phyloP scores from a whole-genome alignment of 2,113 vertebrate genomes.

The Rhodinocichla rosea region DNA sequence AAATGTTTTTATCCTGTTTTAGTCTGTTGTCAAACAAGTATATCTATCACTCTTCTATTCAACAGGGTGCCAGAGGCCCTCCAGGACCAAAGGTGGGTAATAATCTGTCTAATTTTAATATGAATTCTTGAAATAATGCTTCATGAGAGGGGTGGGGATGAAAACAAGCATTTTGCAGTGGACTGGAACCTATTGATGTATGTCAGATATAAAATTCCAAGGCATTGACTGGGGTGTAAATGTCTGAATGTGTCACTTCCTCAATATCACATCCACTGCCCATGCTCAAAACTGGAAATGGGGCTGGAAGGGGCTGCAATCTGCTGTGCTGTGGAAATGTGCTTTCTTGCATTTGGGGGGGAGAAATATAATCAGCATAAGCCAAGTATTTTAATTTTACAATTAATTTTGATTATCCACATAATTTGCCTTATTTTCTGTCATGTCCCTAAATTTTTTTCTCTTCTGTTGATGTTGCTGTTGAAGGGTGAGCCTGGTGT shows the following conservation, averaged over 20 bases:
- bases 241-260: not conserved
- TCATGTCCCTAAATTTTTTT: not conserved
- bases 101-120: not conserved
- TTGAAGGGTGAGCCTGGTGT: conserved; percentile 64
- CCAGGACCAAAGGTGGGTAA: conserved; percentile 82
- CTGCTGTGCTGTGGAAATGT: not conserved
- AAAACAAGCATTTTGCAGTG: not conserved
- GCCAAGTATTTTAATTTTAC: not conserved
- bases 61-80: conserved; percentile 80
- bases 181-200: not conserved
- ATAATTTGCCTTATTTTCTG: not conserved
- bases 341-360: not conserved
- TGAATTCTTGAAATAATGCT: not conserved
- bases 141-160: not conserved
- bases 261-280: not conserved
- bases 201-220: not conserved
- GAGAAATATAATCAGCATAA: not conserved
- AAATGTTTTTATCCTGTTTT: not conserved
- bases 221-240: not conserved
- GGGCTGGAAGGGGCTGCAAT: not conserved
- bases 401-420: not conserved
- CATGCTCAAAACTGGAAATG: not conserved
- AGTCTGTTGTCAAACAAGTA: not conserved
- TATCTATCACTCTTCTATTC: not conserved
- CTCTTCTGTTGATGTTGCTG: not conserved